Base-by-base conservation (phyloP, 2,888 invertebrate genomes). In the Dimorphilus gyrociliatus region DNA sequence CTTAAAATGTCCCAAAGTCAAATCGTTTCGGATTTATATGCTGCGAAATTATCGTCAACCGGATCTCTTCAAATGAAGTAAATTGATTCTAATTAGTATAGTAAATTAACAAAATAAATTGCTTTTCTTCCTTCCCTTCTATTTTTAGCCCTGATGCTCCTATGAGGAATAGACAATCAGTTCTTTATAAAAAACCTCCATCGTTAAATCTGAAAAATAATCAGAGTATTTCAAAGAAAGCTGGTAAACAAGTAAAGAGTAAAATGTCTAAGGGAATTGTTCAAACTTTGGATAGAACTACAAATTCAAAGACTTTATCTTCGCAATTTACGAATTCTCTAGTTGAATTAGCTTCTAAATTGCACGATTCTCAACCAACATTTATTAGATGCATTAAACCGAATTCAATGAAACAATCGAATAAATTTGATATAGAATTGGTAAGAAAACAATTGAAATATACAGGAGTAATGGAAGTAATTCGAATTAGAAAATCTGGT, bases 401-500 rank as follows among this genome's bases (percentile, higher is more conserved):
- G 2, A 57, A 56, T 39, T 40, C 42, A 3, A 35, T 38, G 3
- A 50, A 47, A 30, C 19, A 28, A 4, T 37, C 53, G 13, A 31
- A 47, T 27, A 23, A 33, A 14, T 52, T 51, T 34, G 41, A 45
- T 5, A 34, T 44, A 3, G 41, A 50, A 6, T 44, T 51, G 29
- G 46, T 56, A n/a, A 30, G 41, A 13, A 44, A 48, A 16, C 59
- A 59, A 34, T 41, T 59, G 6, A 39, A 39, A 13, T 53, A 50
- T 38, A 56, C 53, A n/a, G 59, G 59, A n/a, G 46, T 59, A 3
- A 28, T 59, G 15, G 58, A 58, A 32, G 55, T 56, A 4, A 44
- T 49, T 16, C 43, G 44, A 32, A 55, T 59, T 18, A 39, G 59
- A 17, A 46, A 47, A 25, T 45, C 48, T 21, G 59, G 58, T 3